A percentile compares a stretch with the other conserved stretches of the same genome.
Conservation (phyloP, 2,888 invertebrate genomes). For the Lissocephala sabroskyi region DNA sequence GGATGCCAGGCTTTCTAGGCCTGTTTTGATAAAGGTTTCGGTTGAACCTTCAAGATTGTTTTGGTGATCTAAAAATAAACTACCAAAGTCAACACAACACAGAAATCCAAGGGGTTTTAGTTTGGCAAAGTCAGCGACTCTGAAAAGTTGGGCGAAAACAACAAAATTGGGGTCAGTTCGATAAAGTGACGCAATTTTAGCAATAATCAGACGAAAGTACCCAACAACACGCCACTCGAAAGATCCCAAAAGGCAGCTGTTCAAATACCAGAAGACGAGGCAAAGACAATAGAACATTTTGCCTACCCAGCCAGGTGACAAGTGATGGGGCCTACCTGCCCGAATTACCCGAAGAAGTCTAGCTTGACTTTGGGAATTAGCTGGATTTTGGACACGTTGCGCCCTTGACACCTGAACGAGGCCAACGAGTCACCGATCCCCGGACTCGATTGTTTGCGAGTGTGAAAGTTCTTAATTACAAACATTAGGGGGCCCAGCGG, state of each 20-base stretch:
- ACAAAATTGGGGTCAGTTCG: constrained; percentile 6
- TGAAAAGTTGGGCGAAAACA: not conserved
- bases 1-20: too few species aligned
- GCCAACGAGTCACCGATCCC: not conserved
- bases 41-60: too few species aligned
- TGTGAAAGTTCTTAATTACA: constrained; percentile 72
- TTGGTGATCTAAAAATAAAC: too few species aligned
- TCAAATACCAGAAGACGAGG: constrained; percentile 29
- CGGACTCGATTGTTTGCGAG: constrained; percentile 68
- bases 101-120: too few species aligned
- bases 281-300: constrained; percentile 12
- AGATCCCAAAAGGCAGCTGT: constrained; percentile 42
- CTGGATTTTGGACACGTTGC: too few species aligned
- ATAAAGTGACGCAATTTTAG: constrained; percentile 29
- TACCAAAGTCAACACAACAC: too few species aligned
- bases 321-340: too few species aligned
- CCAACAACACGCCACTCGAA: not conserved
- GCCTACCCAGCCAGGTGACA: too few species aligned
- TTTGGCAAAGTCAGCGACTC: constrained; percentile 3
- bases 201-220: not conserved
- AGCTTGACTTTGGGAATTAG: too few species aligned
- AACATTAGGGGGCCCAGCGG: constrained; percentile 67
- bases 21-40: too few species aligned
- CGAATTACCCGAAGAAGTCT: too few species aligned
- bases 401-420: constrained; percentile 41